Percentiles rank a stretch among this genome's conserved stretches.
Evolutionary conservation across 2,797 vertebrate species (phyloP).

Genomic region (Malacoraja senta): DNA sequence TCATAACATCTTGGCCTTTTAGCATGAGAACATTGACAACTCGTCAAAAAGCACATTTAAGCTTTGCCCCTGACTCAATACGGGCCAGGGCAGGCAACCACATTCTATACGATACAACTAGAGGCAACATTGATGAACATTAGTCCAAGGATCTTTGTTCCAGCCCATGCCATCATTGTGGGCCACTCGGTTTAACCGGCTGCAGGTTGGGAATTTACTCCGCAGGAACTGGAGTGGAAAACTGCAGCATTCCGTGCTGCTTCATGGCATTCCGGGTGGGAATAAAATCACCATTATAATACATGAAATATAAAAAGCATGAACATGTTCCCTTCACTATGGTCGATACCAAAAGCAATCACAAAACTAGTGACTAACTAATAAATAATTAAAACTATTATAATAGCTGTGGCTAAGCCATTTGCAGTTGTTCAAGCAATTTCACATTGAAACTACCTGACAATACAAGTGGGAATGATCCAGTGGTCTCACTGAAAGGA

Average conservation of each 20-base stretch:
- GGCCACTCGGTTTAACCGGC: not conserved
- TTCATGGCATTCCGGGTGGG: not conserved
- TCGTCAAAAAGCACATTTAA: too few relatives aligned
- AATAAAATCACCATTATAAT: not conserved
- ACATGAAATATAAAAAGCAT: not conserved
- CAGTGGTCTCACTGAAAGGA: not conserved
- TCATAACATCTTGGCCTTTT: too few relatives aligned
- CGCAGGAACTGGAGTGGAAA: not conserved
- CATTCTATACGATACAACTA: not conserved
- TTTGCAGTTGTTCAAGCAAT: not conserved
- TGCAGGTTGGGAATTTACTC: not conserved
- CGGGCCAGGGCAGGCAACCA: too few relatives aligned
- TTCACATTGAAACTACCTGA: not conserved
- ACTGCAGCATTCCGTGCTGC: not conserved
- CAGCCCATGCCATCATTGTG: not conserved
- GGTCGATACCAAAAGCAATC: not conserved
- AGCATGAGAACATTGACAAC: too few relatives aligned
- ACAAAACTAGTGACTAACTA: not conserved
- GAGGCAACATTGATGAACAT: not conserved
- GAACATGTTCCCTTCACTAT: not conserved
- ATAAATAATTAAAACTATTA: not conserved
- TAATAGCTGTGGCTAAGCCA: not conserved
- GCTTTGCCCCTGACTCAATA: too few relatives aligned
- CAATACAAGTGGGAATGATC: not conserved
- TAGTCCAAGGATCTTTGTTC: too few relatives aligned